These are phyloP conservation scores for Microvelia longipes DNA, from an alignment of 1,140 invertebrate genomes.

Conservation along the genomic window DNA sequence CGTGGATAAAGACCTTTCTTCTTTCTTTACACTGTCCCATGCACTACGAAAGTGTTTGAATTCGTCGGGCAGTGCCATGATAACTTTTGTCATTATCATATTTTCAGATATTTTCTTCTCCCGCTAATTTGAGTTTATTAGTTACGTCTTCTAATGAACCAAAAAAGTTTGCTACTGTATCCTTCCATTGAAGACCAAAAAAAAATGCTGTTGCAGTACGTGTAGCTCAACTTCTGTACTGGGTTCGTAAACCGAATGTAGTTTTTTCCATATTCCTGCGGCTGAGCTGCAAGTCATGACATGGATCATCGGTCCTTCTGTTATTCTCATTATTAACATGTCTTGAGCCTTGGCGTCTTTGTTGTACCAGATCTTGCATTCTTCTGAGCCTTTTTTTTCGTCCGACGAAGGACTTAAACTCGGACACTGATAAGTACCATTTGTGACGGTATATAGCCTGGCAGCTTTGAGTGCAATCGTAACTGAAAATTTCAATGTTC, in stretches of 20 bases:
- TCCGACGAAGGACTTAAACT: no score
- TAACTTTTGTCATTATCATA: not conserved
- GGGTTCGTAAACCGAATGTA: not conserved
- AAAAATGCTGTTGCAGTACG: not conserved
- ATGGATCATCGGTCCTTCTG: not conserved
- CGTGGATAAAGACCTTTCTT: not conserved
- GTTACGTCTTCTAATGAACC: not conserved
- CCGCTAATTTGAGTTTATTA: not conserved
- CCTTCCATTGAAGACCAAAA: not conserved
- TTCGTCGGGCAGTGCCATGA: not conserved
- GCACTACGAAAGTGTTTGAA: not conserved
- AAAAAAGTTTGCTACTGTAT: no score
- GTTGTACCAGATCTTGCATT: not conserved
- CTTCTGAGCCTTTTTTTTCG: not conserved
- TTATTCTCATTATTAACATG: not conserved
- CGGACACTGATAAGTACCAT: no score
- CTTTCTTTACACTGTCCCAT: not conserved
- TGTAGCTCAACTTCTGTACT: not conserved
- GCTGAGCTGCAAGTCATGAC: not conserved
- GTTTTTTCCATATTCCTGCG: not conserved
- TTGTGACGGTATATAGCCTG: not conserved
- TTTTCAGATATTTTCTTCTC: not conserved
- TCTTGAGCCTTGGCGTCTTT: not conserved
- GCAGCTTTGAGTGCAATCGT: not conserved
- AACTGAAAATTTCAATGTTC: not conserved